Evolutionary conservation across 2,113 vertebrate species (phyloP).

Genomic region (Seriola aureovittata): DNA sequence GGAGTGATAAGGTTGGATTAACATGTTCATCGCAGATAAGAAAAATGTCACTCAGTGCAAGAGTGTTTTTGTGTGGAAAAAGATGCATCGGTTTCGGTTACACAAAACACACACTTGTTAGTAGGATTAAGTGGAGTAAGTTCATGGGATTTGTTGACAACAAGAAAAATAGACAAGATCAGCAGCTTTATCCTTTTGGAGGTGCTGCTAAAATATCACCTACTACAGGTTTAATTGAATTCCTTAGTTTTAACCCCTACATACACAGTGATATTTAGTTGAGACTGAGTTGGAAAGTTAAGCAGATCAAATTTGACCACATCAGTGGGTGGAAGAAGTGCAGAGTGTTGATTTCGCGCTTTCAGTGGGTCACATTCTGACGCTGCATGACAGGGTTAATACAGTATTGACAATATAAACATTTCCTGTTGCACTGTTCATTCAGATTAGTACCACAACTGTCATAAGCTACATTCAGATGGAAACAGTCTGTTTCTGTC

Average conservation of each 20-base stretch:
- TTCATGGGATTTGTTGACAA: too few species aligned
- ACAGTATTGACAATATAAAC: not conserved
- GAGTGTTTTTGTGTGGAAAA: too few species aligned
- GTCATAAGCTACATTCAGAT: not conserved
- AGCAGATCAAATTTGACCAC: constrained; percentile 5
- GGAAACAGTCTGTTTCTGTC: constrained; percentile 1
- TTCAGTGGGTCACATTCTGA: constrained; percentile 45
- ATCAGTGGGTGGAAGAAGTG: constrained; percentile 39
- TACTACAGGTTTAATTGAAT: not conserved
- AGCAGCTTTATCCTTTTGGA: not conserved
- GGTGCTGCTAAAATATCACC: too few species aligned
- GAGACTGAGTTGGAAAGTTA: constrained; percentile 7
- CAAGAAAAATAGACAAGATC: too few species aligned
- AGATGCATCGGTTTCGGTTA: too few species aligned
- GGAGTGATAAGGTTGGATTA: too few species aligned
- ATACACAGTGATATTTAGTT: not conserved
- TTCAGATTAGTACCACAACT: not conserved
- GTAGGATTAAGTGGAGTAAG: too few species aligned
- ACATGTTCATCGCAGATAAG: too few species aligned
- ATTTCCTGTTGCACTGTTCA: constrained; percentile 19
- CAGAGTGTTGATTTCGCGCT: constrained; percentile 18
- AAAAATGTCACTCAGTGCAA: too few species aligned
- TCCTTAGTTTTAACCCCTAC: not conserved
- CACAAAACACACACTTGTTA: too few species aligned
- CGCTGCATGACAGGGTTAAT: not conserved